These are phyloP conservation scores for Micrastur ruficollis DNA, from an alignment of 2,797 vertebrate species.

Conservation along the genomic window DNA sequence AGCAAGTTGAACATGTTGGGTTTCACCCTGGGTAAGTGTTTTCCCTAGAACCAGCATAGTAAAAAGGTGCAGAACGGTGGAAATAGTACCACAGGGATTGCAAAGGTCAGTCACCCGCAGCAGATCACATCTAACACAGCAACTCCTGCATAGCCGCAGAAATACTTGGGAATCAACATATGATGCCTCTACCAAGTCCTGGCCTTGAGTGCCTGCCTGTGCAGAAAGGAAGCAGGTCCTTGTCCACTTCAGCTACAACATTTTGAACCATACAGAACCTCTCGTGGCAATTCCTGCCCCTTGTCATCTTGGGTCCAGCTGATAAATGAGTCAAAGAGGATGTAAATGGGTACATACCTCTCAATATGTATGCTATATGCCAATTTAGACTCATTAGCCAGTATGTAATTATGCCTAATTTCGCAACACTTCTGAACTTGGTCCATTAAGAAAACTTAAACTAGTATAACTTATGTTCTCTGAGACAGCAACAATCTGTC, in stretches of 20 bases:
- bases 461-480: background rate
- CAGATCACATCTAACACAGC: background rate
- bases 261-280: background rate
- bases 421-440: background rate
- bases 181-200: background rate
- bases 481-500: conserved; percentile 3
- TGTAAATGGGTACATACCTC: background rate
- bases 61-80: background rate
- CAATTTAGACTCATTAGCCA: background rate
- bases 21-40: background rate
- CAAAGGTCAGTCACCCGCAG: background rate
- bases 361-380: background rate
- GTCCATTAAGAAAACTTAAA: conserved; percentile 1
- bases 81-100: background rate
- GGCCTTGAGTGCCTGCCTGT: background rate
- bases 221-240: background rate
- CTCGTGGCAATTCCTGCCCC: background rate
- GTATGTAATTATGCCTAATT: background rate
- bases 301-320: background rate
- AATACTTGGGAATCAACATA: background rate
- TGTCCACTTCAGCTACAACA: background rate
- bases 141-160: background rate
- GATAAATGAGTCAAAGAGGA: background rate
- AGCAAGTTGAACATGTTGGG: background rate
- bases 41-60: background rate